Base-by-base conservation (phyloP, 2,888 invertebrate species). In the Notodonta dromedarius region DNA sequence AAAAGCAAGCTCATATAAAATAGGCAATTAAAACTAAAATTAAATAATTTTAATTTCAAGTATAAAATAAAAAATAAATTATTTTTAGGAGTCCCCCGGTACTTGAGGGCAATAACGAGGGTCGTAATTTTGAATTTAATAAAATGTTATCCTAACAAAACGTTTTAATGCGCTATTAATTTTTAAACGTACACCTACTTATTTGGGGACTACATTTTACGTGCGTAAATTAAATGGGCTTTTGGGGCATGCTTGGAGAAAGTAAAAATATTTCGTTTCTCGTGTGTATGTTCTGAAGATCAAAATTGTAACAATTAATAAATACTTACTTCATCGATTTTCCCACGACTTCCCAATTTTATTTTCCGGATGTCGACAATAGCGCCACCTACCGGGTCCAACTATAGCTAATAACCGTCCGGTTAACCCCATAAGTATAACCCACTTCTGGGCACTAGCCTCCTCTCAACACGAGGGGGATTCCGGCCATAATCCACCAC, bases 141-240 rank as follows among this genome's bases (percentile, higher is more conserved):
- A 78, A 35, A 82, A 82, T 80, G 73, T 79, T 78, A 76, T 75
- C 74, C 72, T 78, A 85, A 80, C 79, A 82, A 24, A 71, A 76
- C 73, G 65, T 66, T 70, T 68, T 72, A 80, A 77, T 77, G 74
- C 66, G 67, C 71, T 72, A 72, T 71, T 76, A 74, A 75, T 80
- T 78, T 80, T 78, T 73, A 73, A 72, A 74, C 42, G 57, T 66
- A 65, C 2, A 13, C 35, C 7, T 50, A 55, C 59, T 71, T 67
- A 66, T 69, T 64, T 60, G 16, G 58, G 60, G 52, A 16, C 24
- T 63, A 52, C 35, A 48, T 61, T 56, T 60, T 58, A 59, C 46
- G 48, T 13, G 14, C 58, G 59, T 66, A 65, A 72, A 71, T 72
- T 66, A 66, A 63, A 61, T 58, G n/a, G 51, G 61, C 54, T 57